These are phyloP conservation scores for Spizaetus ornatus DNA, from an alignment of 2,113 vertebrate species.

Conservation along the genomic window DNA sequence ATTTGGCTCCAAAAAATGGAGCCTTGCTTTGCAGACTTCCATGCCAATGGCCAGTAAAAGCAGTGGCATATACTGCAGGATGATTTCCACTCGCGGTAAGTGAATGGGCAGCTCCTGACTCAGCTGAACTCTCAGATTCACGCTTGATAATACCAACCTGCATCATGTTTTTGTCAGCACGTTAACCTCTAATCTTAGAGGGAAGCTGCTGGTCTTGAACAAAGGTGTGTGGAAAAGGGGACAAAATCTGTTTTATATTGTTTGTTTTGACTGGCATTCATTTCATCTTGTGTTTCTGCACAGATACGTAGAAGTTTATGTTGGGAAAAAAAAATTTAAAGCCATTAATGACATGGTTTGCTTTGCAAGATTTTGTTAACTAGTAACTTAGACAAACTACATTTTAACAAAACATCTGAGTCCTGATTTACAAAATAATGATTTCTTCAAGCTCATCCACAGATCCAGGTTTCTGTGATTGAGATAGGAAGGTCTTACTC, in stretches of 20 bases:
- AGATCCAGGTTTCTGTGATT: background rate
- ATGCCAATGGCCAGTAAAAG: background rate
- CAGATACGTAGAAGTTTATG: background rate
- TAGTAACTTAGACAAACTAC: background rate
- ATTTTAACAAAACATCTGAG: background rate
- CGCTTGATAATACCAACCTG: background rate
- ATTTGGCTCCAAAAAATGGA: background rate
- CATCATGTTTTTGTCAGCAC: rapidly evolving
- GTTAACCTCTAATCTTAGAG: background rate
- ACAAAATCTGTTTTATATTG: background rate
- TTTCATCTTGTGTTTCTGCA: background rate
- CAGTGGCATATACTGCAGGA: background rate
- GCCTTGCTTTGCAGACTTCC: background rate
- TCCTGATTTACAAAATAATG: background rate
- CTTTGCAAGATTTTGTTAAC: background rate
- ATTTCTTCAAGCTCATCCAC: background rate
- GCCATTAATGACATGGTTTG: background rate
- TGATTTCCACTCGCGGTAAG: rapidly evolving
- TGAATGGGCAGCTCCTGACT: background rate
- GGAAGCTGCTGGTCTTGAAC: background rate
- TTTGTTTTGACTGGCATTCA: background rate
- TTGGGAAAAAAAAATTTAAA: background rate
- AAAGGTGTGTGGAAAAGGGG: background rate
- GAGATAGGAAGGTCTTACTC: background rate
- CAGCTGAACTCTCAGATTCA: background rate